These are phyloP conservation scores for Chaetodon trifascialis DNA, from an alignment of 2,113 vertebrate genomes.

Conservation along the genomic window DNA sequence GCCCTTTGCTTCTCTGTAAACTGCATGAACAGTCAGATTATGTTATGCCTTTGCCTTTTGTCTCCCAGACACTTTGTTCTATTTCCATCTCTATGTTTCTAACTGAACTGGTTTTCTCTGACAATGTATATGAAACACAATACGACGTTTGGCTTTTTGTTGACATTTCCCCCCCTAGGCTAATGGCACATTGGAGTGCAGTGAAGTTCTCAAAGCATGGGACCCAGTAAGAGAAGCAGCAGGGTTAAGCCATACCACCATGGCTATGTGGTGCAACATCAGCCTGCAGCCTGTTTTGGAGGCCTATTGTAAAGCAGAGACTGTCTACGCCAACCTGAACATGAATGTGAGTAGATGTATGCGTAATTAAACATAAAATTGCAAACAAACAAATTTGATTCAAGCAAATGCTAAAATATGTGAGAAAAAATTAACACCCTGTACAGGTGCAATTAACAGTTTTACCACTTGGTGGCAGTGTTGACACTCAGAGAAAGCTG, in stretches of 20 bases:
- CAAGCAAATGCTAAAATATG: not conserved
- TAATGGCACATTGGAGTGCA: slow-evolving; percentile 74
- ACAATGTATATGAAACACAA: slow-evolving; percentile 26
- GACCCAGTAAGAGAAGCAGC: slow-evolving; percentile 56
- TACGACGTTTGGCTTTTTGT: slow-evolving; percentile 9
- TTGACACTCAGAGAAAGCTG: slow-evolving; percentile 46
- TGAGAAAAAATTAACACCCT: not conserved
- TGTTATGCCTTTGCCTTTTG: slow-evolving; percentile 27
- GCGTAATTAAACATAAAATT: not conserved
- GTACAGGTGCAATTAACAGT: not conserved
- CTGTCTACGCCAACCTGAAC: slow-evolving; percentile 39
- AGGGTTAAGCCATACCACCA: slow-evolving; percentile 46
- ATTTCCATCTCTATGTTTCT: not conserved
- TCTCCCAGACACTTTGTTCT: slow-evolving; percentile 26
- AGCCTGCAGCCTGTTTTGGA: slow-evolving; percentile 71
- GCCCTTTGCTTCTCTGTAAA: slow-evolving; percentile 21
- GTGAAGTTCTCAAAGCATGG: slow-evolving; percentile 67
- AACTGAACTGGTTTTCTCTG: slow-evolving; percentile 48
- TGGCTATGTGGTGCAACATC: slow-evolving; percentile 76
- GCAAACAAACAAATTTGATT: not conserved
- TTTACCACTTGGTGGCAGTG: slow-evolving; percentile 79
- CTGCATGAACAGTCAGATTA: not conserved
- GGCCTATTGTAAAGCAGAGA: not conserved
- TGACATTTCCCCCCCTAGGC: slow-evolving; percentile 57
- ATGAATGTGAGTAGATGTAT: slow-evolving; percentile 71